Base-by-base conservation (phyloP, 2,888 invertebrate species). In the Anorthoa munda region DNA sequence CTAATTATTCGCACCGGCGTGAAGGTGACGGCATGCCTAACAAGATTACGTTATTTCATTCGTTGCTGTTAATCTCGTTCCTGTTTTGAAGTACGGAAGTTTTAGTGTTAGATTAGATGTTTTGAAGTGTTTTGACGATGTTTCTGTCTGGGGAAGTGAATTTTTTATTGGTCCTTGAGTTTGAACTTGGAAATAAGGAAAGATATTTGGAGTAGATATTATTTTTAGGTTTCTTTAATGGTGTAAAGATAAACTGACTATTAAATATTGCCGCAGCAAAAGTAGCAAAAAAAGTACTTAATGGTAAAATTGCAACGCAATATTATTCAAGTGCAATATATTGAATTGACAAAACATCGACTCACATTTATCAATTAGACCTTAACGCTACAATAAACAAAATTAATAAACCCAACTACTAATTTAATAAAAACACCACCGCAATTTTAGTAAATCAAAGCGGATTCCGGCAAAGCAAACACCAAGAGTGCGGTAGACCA, bases 1-100 rank as follows among this genome's bases (percentile, higher is more conserved):
- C 91, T 94, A 95, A 95, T 95, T 93, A 94, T 91, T 92, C 89
- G 90, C 93, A 93, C 92, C 91, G 92, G 90, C 88, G 83, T 72
- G 82, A 87, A 88, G 90, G 90, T 89, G 90, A 91, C 90, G 90
- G 87, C 86, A 78, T 82, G 86, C 75, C 83, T 88, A 87, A 91
- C 88, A 84, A 89, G 87, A 91, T 93, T 91, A 90, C 86, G 80
- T 83, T 82, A 84, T 87, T 85, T 87, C 88, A 86, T 88, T 89
- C 84, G 81, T 87, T 88, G 66, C 45, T 56, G 58, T 72, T 86
- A 83, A 86, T 86, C 81, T 86, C 66, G 69, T 84, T 84, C 76
- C 66, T 75, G 75, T 68, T 84, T 60, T 74, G 64, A 79, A 78
- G 75, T 68, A 71, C 56, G 76, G 82, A 75, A 80, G 74, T 79